A percentile compares a stretch with the other conserved stretches of the same genome.
Evolutionary conservation across 2,113 vertebrate genomes (phyloP).

Genomic region (Epinephelus cyanopodus): DNA sequence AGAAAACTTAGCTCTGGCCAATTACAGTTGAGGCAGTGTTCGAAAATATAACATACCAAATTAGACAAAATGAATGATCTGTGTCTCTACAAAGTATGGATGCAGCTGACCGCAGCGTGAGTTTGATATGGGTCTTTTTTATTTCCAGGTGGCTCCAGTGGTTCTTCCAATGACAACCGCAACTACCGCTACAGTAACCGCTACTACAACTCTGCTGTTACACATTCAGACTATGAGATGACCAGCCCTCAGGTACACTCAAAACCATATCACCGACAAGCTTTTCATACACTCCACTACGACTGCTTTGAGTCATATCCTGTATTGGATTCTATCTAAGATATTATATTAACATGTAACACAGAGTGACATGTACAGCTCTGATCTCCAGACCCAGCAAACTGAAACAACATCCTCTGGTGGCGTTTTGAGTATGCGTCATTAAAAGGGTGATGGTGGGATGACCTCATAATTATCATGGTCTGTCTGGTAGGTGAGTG

Average conservation of each 20-base stretch:
- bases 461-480: neutral
- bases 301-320: neutral
- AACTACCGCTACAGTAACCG: slow-evolving; percentile 95
- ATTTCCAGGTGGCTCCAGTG: slow-evolving; percentile 91
- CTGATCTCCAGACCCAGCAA: neutral
- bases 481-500: neutral
- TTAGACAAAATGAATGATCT: neutral
- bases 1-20: too few relatives aligned
- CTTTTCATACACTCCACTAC: neutral
- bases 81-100: too few relatives aligned
- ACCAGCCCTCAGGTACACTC: slow-evolving; percentile 90
- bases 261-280: neutral
- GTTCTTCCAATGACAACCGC: slow-evolving; percentile 95
- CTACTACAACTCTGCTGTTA: slow-evolving; percentile 92
- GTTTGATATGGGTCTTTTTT: neutral
- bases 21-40: too few relatives aligned
- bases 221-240: slow-evolving; percentile 95
- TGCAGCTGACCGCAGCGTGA: neutral
- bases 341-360: neutral
- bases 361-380: neutral
- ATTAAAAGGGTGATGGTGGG: neutral
- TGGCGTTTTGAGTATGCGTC: too few relatives aligned
- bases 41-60: too few relatives aligned
- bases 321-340: neutral
- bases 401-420: too few relatives aligned